phyloP scores from a whole-genome alignment of 2,113 vertebrate species.

The Dendropsophus ebraccatus region DNA sequence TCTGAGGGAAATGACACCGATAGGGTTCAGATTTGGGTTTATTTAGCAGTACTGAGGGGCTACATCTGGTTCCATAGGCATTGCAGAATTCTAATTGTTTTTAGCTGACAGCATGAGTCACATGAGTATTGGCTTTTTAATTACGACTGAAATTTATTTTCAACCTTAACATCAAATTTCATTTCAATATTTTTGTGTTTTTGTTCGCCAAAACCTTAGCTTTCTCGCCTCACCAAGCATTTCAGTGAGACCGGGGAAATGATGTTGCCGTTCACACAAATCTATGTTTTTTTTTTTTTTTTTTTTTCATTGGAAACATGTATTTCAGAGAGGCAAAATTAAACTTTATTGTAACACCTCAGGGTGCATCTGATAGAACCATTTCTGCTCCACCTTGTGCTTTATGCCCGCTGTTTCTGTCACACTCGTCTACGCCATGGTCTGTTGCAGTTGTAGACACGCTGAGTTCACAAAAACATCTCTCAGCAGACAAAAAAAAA shows the following conservation, averaged over 20 bases:
- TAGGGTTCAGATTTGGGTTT: conserved; percentile 62
- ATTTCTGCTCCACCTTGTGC: background rate
- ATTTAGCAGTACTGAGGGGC: conserved; percentile 64
- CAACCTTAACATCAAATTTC: conserved; percentile 69
- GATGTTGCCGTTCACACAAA: background rate
- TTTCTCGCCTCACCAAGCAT: conserved; percentile 20
- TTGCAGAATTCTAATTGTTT: conserved; percentile 67
- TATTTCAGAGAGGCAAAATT: background rate
- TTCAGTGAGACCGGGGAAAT: conserved; percentile 17
- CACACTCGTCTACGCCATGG: background rate
- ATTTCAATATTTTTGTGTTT: conserved; percentile 65
- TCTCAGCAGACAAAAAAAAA: background rate
- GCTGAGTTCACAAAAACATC: conserved; percentile 9
- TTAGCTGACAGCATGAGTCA: conserved; percentile 69
- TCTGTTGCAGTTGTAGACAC: conserved; percentile 3
- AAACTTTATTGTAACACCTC: conserved; percentile 27
- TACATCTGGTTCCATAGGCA: conserved; percentile 69
- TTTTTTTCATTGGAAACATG: background rate
- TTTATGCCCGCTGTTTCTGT: background rate
- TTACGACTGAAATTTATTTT: conserved; percentile 69
- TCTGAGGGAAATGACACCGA: conserved; percentile 67
- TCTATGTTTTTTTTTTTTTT: conserved; percentile 1
- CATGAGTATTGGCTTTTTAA: conserved; percentile 68
- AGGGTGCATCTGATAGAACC: conserved; percentile 12
- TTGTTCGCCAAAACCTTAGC: conserved; percentile 13